Evolutionary conservation across 2,113 vertebrate species (phyloP), one percentile per base, ranked within the genome.

Genomic region (Caranx ignobilis): DNA sequence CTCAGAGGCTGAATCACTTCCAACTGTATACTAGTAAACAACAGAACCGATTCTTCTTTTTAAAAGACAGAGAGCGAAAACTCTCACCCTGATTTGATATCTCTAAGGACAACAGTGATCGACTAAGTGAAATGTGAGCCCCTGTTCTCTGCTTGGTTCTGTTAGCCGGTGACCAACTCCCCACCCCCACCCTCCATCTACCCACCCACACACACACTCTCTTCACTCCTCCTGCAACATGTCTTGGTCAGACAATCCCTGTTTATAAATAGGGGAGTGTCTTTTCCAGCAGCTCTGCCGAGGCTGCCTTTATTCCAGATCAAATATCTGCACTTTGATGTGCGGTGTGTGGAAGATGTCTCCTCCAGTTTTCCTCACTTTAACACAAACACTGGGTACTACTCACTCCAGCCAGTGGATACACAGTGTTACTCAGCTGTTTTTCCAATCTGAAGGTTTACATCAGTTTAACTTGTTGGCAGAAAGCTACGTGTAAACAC

Each of bases 241-340:
- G 47, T 83, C 81, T 87, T 52, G 34, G 75, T 91, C 86, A 83
- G 86, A 90, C 85, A 79, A 69, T 71, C 74, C 67, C 79, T 65
- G 89, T 91, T 93, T 93, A 94, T 93, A 94, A 94, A 95, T 93
- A 94, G 93, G 91, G 87, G 92, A 86, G 89, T 83, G 88, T 91
- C 87, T 92, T 86, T 85, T 91, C 84, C 87, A 91, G 84, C 82
- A 82, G 87, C 79, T 87, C 77, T 87, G 87, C 88, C 54, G 76
- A 86, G 82, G 84, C 86, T 61, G 81, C 83, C 87, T 90, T 89
- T 87, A 89, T 86, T 88, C 72, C 85, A 84, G 86, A 93, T 93
- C 87, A 71, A 90, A 82, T 91, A 83, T 93, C 88, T 87, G 31
- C 77, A 84, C 91, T 92, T 92, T 93, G 90, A 93, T 92, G 86